A percentile compares a stretch with the other conserved stretches of the same genome.
Conservation (phyloP, 2,888 invertebrate genomes). For the Euphydryas editha region DNA sequence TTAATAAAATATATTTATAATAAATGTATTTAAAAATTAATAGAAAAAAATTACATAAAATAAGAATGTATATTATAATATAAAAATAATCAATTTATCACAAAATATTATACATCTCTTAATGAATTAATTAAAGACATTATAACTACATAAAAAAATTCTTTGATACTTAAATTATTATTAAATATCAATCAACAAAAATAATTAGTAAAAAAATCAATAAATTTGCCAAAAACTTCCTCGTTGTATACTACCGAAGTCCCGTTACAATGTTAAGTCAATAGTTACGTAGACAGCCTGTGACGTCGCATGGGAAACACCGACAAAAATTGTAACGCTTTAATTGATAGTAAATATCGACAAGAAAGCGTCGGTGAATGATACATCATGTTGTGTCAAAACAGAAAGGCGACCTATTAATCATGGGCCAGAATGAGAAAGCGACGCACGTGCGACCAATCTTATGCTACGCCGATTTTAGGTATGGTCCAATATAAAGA, state of each 20-base stretch:
- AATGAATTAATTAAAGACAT: too few species aligned
- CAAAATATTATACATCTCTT: too few species aligned
- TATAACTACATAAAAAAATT: too few species aligned
- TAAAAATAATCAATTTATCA: too few species aligned
- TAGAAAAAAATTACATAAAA: too few species aligned
- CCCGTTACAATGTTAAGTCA: constrained; percentile 1
- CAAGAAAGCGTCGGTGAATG: constrained; percentile 74
- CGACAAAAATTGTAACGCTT: constrained; percentile 31
- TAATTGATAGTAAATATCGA: constrained; percentile 77
- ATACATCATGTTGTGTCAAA: constrained; percentile 79
- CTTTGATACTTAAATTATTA: too few species aligned
- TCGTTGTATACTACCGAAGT: not conserved
- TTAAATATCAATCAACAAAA: too few species aligned
- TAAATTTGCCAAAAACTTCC: not conserved
- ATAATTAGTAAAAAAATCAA: not conserved
- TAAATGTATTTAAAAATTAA: too few species aligned
- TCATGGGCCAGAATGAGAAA: constrained; percentile 58
- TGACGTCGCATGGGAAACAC: not conserved
- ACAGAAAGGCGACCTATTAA: constrained; percentile 71
- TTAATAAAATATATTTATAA: too few species aligned
- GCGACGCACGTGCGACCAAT: constrained; percentile 69
- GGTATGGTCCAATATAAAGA: constrained; percentile 40
- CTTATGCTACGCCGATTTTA: constrained; percentile 59
- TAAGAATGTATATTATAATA: too few species aligned
- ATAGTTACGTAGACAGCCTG: not conserved